phyloP scores from a whole-genome alignment of 2,797 vertebrate species.

The Sus cebifrons region DNA sequence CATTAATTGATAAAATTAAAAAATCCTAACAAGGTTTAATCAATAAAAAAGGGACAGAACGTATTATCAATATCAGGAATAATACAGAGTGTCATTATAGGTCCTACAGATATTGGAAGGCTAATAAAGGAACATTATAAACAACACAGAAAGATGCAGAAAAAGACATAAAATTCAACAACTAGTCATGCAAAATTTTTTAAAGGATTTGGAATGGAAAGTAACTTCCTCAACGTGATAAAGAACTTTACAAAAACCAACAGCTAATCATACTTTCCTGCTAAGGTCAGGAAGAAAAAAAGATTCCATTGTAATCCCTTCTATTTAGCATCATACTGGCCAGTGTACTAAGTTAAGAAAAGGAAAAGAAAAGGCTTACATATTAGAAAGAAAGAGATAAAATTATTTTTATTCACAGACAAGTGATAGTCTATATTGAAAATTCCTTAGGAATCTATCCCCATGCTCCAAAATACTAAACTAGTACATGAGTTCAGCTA shows the following conservation, averaged over 20 bases:
- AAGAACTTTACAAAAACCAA: neutral
- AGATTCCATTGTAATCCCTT: neutral
- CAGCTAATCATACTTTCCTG: neutral
- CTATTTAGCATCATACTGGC: neutral
- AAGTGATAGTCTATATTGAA: neutral
- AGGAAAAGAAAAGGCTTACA: slow-evolving; percentile 17
- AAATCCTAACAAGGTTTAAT: neutral
- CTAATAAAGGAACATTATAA: slow-evolving; percentile 1
- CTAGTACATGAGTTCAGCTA: too few relatives aligned
- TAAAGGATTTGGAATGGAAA: slow-evolving; percentile 22
- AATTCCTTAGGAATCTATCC: neutral
- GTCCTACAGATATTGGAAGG: neutral
- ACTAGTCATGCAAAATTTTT: neutral
- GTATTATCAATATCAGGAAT: neutral
- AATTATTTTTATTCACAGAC: neutral
- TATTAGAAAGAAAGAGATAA: neutral
- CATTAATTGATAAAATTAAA: neutral
- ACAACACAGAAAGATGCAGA: neutral
- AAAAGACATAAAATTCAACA: neutral
- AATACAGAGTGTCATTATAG: neutral
- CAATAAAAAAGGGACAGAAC: slow-evolving; percentile 7
- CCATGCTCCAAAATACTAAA: neutral
- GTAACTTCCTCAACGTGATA: slow-evolving; percentile 1
- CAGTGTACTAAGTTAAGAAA: neutral
- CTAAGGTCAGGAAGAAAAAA: neutral